These are phyloP conservation scores for Emys orbicularis DNA, from an alignment of 2,797 vertebrate species.

Conservation along the genomic window DNA sequence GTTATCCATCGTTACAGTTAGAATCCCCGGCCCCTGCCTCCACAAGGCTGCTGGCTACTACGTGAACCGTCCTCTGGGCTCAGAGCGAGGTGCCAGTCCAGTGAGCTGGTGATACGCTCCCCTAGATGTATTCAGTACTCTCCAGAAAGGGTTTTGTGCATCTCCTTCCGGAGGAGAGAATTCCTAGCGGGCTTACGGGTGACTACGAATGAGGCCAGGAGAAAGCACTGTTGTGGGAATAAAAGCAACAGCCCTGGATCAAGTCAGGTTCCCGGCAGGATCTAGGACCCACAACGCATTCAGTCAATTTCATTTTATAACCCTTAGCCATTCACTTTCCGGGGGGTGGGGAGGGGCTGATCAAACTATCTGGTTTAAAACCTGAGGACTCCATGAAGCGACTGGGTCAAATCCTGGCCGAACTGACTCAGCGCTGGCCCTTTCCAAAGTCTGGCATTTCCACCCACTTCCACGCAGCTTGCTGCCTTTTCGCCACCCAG, in stretches of 20 bases:
- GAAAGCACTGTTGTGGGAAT: neutral
- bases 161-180: neutral
- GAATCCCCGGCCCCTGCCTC: neutral
- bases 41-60: neutral
- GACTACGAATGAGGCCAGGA: neutral
- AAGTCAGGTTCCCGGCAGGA: neutral
- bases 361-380: neutral
- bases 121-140: too few relatives aligned
- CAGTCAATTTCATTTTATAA: neutral
- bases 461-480: neutral
- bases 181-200: too few relatives aligned
- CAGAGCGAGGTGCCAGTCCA: too few relatives aligned
- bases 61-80: neutral
- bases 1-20: neutral
- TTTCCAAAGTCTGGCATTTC: neutral
- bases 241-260: too few relatives aligned
- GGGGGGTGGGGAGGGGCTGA: neutral
- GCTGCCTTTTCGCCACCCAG: neutral
- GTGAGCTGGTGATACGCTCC: neutral
- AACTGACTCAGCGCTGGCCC: neutral
- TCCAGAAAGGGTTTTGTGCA: neutral
- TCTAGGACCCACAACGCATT: neutral
- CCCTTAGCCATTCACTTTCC: neutral
- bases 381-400: neutral
- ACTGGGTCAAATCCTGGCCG: neutral